phyloP scores from a whole-genome alignment of 2,113 vertebrate genomes.

The Corydoras maculifer region DNA sequence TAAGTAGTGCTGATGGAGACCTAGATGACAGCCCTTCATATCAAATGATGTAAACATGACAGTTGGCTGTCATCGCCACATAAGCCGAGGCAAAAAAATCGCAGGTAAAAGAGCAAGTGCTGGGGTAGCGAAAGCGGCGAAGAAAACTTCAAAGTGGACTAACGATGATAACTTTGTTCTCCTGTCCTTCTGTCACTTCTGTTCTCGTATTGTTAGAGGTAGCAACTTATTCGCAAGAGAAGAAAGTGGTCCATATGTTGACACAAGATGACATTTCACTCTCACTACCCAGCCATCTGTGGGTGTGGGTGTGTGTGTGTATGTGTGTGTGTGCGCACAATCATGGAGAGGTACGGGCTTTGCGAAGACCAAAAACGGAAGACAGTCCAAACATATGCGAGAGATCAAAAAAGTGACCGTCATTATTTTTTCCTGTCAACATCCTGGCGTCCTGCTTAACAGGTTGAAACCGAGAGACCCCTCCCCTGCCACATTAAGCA shows the following conservation, averaged over 20 bases:
- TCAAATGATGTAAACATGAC: conserved; percentile 36
- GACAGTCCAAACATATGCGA: conserved; percentile 32
- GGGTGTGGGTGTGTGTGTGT: too few species aligned
- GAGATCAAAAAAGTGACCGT: conserved; percentile 37
- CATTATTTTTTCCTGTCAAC: conserved; percentile 42
- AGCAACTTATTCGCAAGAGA: conserved; percentile 17
- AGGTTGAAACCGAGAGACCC: conserved; percentile 27
- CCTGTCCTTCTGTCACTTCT: neutral
- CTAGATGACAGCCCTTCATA: conserved; percentile 38
- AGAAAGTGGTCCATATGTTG: conserved; percentile 24
- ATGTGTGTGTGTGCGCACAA: neutral
- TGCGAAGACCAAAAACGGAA: conserved; percentile 11
- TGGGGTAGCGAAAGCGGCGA: conserved; percentile 2
- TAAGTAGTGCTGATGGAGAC: conserved; percentile 39
- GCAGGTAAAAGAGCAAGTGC: neutral
- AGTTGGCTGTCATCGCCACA: conserved; percentile 37
- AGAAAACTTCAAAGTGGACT: conserved; percentile 15
- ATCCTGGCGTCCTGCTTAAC: conserved; percentile 34
- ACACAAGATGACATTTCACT: conserved; percentile 24
- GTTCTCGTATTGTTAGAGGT: neutral
- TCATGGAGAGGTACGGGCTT: neutral
- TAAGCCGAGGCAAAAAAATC: conserved; percentile 30
- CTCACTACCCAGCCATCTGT: conserved; percentile 7
- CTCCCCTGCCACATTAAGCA: conserved; percentile 23
- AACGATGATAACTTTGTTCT: conserved; percentile 18